Evolutionary conservation across 1,140 invertebrate genomes (phyloP), one percentile per base, ranked within the genome.

Genomic region (Leucophenga varia): DNA sequence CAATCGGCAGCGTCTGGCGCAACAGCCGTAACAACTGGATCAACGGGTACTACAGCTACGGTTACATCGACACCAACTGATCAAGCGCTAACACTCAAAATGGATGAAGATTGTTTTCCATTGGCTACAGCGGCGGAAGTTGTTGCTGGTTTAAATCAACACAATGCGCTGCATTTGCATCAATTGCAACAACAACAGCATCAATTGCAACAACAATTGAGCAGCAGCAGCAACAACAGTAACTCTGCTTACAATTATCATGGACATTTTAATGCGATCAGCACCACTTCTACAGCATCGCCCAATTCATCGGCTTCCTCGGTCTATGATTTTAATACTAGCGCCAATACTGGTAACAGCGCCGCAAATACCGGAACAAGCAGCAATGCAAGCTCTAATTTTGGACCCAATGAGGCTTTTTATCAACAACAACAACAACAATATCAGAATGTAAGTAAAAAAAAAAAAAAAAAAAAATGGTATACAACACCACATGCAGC

Each of bases 31-130:
- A 25, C 28, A 67, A 49, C 51, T 59, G 54, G 47, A 61, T 52
- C 51, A 54, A 52, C 39, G 55, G 55, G 16, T 57, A n/a, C n/a
- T n/a, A n/a, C n/a, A 32, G 13, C 36, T 20, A 39, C 63, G 54
- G 44, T 49, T 4, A 36, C 64, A 3, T 54, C 52, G 45, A 68
- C 67, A 16, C 57, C 63, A 38, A 59, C 63, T 21, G 64, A 68
- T 21, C 64, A 68, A 38, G 54, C 68, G 17, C 37, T 71, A 2
- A 82, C 83, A 2, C 81, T 87, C 55, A 89, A 88, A 73, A 88
- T 88, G 86, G 86, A 89, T 59, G 86, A 88, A 64, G 88, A 89
- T 49, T 88, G 85, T 65, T 89, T 83, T 56, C 81, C 82, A 43
- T 76, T 79, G 35, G 69, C 75, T 3, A 63, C 78, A 12, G 80